Base-by-base conservation (phyloP, 2,797 vertebrate genomes). In the Smutsia temminckii region DNA sequence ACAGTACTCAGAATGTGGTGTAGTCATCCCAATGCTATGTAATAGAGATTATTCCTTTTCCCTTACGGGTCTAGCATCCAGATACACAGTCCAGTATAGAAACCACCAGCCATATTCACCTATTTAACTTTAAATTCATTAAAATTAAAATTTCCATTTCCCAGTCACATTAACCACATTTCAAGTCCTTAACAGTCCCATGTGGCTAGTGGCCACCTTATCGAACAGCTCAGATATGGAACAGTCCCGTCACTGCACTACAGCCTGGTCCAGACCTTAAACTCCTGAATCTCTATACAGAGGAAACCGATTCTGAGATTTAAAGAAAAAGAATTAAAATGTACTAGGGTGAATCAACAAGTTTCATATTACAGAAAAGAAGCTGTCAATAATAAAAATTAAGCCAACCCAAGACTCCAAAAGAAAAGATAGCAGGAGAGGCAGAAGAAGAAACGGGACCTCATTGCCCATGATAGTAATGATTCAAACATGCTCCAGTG, bases 81-180 rank as follows among this genome's bases (percentile, higher is more conserved):
- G 59, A 81, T 27, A 21, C 29, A n/a, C 79, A 42, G 40, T 81
- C 3, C 59, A 79, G 16, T 40, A 18, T 2, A 59, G 27, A 34
- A 83, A 42, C 23, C 59, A 63, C n/a, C 32, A 64, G 23, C 18
- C 23, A 29, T 23, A 53, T 14, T 13, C 18, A 68, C 27, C 17
- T 87, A 68, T 46, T 94, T 85, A 81, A 68, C 16, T 94, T 87
- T 77, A 89, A 89, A 63, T 61, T 78, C 18, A n/a, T 78, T 68
- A 49, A 86, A 53, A 86, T 91, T 37, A 71, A 80, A 64, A 71
- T 79, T 63, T 89, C 49, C 57, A 34, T 42, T 42, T 11, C 7
- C 71, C 8, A 83, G 32, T 55, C 29, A 63, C 29, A 18, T 2
- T 12, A 77, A 16, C 23, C n/a, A 63, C 32, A 63, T 81, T 46